A percentile compares a stretch with the other conserved stretches of the same genome.
phyloP scores from a whole-genome alignment of 2,888 invertebrate genomes.

The Euproctis similis region DNA sequence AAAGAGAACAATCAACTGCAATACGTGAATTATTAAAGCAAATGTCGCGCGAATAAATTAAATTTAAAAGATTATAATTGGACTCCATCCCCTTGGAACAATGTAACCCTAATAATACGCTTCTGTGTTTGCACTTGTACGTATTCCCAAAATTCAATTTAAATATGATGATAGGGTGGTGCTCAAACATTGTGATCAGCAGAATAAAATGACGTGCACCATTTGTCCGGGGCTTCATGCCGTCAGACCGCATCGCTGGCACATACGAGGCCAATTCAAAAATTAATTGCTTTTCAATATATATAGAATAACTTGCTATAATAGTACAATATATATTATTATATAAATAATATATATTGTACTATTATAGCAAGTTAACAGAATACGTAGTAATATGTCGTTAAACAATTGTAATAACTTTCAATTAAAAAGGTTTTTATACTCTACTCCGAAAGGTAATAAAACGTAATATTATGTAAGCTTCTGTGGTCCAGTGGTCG shows the following conservation, averaged over 20 bases:
- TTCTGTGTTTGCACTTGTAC: conserved; percentile 50
- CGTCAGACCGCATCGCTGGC: conserved; percentile 27
- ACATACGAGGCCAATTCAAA: conserved; percentile 43
- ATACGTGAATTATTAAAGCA: conserved; percentile 29
- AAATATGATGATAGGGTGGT: conserved; percentile 66
- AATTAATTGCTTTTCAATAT: conserved; percentile 69
- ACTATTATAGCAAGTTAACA: too few species aligned
- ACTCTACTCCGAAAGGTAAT: too few species aligned
- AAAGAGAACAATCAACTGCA: too few species aligned
- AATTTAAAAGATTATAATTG: conserved; percentile 46
- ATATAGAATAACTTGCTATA: too few species aligned
- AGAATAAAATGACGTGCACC: conserved; percentile 65
- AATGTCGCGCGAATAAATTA: conserved; percentile 25
- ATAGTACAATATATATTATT: too few species aligned
- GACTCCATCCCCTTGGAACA: conserved; percentile 31
- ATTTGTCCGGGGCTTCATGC: conserved; percentile 55
- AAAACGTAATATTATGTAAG: too few species aligned
- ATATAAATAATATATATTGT: too few species aligned
- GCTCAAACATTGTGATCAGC: conserved; percentile 71
- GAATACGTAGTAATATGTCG: too few species aligned
- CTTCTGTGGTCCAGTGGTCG: too few species aligned
- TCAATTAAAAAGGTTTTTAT: too few species aligned
- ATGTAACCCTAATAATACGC: conserved; percentile 42
- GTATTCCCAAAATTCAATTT: conserved; percentile 66
- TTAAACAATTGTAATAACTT: too few species aligned